Evolutionary conservation across 2,113 vertebrate species (phyloP).

Genomic region (Leptosomus discolor): DNA sequence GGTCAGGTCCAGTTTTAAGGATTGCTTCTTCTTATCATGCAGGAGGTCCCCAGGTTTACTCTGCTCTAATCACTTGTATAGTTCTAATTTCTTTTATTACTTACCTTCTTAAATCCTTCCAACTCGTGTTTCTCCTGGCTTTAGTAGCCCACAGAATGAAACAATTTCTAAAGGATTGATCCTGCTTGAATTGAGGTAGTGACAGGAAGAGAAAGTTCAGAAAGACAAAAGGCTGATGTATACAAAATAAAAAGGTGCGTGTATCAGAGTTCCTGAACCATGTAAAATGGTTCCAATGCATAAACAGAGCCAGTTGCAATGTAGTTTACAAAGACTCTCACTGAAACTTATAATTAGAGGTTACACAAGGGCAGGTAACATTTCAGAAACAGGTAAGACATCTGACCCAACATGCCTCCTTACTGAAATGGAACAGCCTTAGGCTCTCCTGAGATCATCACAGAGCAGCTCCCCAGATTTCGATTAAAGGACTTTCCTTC

Average conservation of each 20-base stretch:
- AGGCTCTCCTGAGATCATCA: conserved; percentile 3
- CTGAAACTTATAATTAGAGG: conserved; percentile 52
- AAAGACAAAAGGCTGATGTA: not conserved
- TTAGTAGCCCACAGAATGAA: not conserved
- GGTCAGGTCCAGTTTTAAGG: not conserved
- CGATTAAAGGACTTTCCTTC: not conserved
- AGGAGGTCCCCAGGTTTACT: not conserved
- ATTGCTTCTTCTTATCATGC: not conserved
- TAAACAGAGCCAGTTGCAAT: not conserved
- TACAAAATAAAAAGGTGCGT: not conserved
- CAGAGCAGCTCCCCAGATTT: not conserved
- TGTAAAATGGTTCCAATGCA: not conserved
- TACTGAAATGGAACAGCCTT: conserved; percentile 29
- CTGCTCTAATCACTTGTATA: not conserved
- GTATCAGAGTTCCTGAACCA: not conserved
- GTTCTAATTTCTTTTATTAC: not conserved
- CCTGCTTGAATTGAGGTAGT: not conserved
- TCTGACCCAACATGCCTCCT: conserved; percentile 8
- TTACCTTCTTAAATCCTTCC: not conserved
- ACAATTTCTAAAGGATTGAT: not conserved
- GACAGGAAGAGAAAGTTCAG: not conserved
- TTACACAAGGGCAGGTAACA: conserved; percentile 48
- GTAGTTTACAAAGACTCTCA: conserved; percentile 7
- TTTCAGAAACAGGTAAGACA: conserved; percentile 42
- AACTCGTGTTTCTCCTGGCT: not conserved